Percentiles rank a stretch among this genome's conserved stretches.
These are phyloP conservation scores for Larimichthys polyactis DNA, from an alignment of 2,113 vertebrate species.

Conservation along the genomic window DNA sequence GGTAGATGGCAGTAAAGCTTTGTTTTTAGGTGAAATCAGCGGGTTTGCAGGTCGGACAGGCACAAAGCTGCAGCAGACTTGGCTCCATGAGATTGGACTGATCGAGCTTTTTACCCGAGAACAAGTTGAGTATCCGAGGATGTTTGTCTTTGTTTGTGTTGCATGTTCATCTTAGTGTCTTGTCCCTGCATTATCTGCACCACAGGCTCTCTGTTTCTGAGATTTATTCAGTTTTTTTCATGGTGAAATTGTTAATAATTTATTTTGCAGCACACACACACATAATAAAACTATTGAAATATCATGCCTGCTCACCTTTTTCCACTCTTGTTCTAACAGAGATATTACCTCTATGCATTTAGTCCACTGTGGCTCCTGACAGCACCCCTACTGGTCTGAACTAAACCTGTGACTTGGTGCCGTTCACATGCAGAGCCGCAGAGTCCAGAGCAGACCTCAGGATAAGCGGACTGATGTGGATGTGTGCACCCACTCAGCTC, in stretches of 20 bases:
- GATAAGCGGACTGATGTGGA: background rate
- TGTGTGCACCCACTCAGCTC: background rate
- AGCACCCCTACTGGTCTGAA: conserved; percentile 52
- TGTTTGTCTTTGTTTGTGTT: background rate
- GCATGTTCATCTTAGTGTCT: background rate
- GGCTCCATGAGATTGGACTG: background rate
- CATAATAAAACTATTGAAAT: too few relatives aligned
- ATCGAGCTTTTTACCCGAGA: background rate
- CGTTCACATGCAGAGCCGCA: conserved; percentile 7
- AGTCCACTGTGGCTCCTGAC: background rate
- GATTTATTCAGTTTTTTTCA: too few relatives aligned
- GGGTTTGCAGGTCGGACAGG: background rate
- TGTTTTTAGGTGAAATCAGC: background rate
- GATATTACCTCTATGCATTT: background rate
- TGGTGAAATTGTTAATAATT: too few relatives aligned
- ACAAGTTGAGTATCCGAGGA: background rate
- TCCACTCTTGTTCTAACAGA: background rate
- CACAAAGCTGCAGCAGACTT: background rate
- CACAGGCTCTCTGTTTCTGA: background rate
- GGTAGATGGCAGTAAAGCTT: conserved; percentile 53
- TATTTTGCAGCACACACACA: background rate
- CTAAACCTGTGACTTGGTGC: background rate
- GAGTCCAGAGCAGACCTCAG: conserved; percentile 31
- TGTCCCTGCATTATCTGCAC: background rate
- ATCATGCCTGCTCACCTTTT: background rate